Evolutionary conservation across 1,140 invertebrate genomes (phyloP).

Genomic region (Drosophila pandora): DNA sequence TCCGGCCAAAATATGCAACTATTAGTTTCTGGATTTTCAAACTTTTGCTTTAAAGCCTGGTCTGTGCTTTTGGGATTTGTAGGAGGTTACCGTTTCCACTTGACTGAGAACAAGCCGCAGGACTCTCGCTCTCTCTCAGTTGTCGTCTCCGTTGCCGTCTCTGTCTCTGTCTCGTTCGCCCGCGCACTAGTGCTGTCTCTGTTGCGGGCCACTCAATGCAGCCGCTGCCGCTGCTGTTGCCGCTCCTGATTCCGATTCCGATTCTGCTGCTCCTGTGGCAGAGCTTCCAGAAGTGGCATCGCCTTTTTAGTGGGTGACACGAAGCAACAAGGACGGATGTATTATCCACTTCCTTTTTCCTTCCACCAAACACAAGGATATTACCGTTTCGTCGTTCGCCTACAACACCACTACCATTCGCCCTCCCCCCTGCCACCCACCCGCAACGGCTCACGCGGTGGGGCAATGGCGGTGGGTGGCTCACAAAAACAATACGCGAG

Average conservation of each 20-base stretch:
- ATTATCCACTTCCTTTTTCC: slow-evolving; percentile 84
- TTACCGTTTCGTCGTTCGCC: slow-evolving; percentile 83
- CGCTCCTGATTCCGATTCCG: slow-evolving; percentile 33
- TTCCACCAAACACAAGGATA: slow-evolving; percentile 84
- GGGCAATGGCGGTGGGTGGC: neutral
- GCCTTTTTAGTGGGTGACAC: slow-evolving; percentile 84
- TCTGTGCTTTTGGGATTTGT: slow-evolving; percentile 19
- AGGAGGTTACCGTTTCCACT: slow-evolving; percentile 78
- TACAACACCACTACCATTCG: slow-evolving; percentile 38
- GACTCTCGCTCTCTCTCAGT: slow-evolving; percentile 6
- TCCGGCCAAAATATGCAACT: neutral
- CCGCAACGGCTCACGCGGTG: neutral
- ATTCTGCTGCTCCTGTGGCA: slow-evolving; percentile 22
- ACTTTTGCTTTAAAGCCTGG: neutral
- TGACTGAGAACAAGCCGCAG: slow-evolving; percentile 44
- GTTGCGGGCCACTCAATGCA: slow-evolving; percentile 4
- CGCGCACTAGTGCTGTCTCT: slow-evolving; percentile 19
- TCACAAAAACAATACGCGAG: slow-evolving; percentile 49
- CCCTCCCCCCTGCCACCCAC: neutral
- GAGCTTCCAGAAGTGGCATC: slow-evolving; percentile 70
- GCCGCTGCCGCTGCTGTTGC: slow-evolving; percentile 7
- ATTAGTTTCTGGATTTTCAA: neutral
- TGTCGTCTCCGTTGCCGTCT: neutral
- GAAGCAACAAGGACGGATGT: slow-evolving; percentile 84
- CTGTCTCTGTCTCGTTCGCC: slow-evolving; percentile 12